Evolutionary conservation across 1,140 invertebrate genomes (phyloP).

Genomic region (Scaptomyza hsui): DNA sequence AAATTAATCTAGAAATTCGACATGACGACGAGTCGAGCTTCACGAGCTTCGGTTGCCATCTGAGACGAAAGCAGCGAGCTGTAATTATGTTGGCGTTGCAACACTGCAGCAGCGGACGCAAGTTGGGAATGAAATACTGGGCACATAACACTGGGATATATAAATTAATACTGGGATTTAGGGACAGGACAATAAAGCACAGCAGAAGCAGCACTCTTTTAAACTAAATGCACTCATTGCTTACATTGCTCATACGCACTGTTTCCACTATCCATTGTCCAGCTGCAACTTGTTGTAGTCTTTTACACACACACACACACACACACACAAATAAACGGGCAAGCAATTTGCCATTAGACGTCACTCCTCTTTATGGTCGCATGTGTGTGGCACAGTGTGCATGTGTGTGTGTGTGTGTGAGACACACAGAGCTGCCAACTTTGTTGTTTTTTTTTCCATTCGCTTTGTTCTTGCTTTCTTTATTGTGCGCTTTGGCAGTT

Average conservation of each 20-base stretch:
- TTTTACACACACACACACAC: conserved; percentile 1
- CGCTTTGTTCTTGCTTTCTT: not conserved
- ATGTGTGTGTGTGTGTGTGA: conserved; percentile 12
- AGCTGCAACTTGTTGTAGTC: conserved; percentile 54
- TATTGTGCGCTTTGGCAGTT: conserved; percentile 39
- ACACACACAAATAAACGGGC: too few relatives aligned
- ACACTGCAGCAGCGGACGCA: conserved; percentile 19
- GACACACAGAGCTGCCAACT: conserved; percentile 34
- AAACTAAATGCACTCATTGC: conserved; percentile 21
- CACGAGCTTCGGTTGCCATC: conserved; percentile 58
- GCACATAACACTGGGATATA: conserved; percentile 11
- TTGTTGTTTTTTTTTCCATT: conserved; percentile 9
- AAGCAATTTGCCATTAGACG: conserved; percentile 42
- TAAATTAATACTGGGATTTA: conserved; percentile 22
- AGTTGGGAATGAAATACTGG: conserved; percentile 11
- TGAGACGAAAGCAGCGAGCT: conserved; percentile 53
- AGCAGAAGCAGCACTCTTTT: not conserved
- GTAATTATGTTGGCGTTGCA: conserved; percentile 72
- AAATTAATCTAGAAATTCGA: too few relatives aligned
- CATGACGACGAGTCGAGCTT: conserved; percentile 28
- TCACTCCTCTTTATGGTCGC: not conserved
- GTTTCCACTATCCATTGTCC: conserved; percentile 26
- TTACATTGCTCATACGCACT: conserved; percentile 38
- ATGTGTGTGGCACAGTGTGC: conserved; percentile 1
- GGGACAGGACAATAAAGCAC: conserved; percentile 6